Evolutionary conservation across 2,113 vertebrate genomes (phyloP).

Genomic region (Mus pahari): DNA sequence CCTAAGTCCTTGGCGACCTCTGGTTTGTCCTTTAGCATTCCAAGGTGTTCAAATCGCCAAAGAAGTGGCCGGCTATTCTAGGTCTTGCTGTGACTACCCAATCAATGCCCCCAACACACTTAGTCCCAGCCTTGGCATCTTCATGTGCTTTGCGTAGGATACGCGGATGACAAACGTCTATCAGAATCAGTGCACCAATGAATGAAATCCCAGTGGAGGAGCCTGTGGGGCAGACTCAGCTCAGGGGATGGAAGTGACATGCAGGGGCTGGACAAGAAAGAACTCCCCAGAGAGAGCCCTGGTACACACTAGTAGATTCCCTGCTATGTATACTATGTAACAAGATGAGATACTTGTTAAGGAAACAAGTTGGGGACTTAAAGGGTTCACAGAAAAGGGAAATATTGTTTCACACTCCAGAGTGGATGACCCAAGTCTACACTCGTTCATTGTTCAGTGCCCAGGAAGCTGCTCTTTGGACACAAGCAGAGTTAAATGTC

Average conservation of each 20-base stretch:
- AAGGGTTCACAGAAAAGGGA: background rate
- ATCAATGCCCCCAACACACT: too few species aligned
- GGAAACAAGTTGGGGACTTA: background rate
- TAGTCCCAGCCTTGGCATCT: background rate
- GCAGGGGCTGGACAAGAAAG: background rate
- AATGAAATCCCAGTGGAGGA: background rate
- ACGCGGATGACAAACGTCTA: background rate
- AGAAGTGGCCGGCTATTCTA: background rate
- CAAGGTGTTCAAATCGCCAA: background rate
- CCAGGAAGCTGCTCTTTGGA: background rate
- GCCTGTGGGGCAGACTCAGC: background rate
- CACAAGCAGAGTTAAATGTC: background rate
- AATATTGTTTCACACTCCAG: background rate
- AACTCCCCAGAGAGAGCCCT: background rate
- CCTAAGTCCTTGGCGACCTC: conserved; percentile 13
- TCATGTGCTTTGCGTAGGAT: background rate
- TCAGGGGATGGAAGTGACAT: background rate
- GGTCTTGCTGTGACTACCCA: fast-evolving
- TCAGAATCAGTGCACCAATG: background rate
- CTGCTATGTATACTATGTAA: background rate
- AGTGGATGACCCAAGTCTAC: background rate
- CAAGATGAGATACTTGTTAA: background rate
- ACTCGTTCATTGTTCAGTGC: background rate
- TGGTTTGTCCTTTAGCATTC: background rate
- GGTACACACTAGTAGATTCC: fast-evolving